phyloP scores from a whole-genome alignment of 2,113 vertebrate species.

The Tupaia tana region DNA sequence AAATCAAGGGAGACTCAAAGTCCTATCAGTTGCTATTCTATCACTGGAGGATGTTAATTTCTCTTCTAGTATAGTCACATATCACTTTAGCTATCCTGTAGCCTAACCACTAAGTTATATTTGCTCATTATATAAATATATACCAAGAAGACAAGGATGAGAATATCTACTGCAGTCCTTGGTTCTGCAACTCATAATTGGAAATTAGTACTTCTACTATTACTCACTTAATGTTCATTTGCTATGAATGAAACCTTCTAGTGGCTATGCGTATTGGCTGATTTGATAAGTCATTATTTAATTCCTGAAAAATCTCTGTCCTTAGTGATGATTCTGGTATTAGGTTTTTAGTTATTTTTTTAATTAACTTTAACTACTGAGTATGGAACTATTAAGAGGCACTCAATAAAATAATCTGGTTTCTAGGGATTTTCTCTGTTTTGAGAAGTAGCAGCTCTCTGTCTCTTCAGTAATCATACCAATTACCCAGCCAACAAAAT shows the following conservation, averaged over 20 bases:
- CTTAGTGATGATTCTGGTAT: background rate
- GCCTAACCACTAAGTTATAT: background rate
- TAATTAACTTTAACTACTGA: background rate
- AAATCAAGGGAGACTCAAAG: background rate
- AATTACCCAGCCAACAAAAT: background rate
- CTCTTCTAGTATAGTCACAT: background rate
- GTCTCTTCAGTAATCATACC: background rate
- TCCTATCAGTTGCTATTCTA: background rate
- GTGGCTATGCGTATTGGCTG: background rate
- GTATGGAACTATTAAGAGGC: background rate
- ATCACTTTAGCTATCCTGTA: background rate
- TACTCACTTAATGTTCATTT: background rate
- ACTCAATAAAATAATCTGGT: background rate
- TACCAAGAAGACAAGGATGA: background rate
- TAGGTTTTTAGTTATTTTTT: background rate
- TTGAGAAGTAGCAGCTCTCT: background rate
- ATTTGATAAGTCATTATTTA: background rate
- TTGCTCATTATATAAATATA: background rate
- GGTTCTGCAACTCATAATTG: background rate
- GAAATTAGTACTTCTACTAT: constrained; percentile 18
- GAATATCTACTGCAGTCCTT: background rate
- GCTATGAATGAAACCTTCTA: background rate
- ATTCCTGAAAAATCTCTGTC: background rate
- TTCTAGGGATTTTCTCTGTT: background rate
- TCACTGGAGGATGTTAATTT: background rate